Percentiles rank a stretch among this genome's conserved stretches.
Evolutionary conservation across 1,140 invertebrate genomes (phyloP).

Genomic region (Sycobia sp.): DNA sequence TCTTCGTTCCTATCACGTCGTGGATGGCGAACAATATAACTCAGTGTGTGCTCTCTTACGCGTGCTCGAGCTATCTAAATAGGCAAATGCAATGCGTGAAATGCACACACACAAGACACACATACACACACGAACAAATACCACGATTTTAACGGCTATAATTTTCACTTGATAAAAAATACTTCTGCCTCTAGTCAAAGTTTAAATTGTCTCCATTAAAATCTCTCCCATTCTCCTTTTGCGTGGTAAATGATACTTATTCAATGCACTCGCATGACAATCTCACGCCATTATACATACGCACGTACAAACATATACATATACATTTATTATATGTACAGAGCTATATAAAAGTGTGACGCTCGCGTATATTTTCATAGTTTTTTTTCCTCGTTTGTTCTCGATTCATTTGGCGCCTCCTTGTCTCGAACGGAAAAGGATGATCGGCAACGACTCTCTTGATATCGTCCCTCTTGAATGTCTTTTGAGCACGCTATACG

Average conservation of each 20-base stretch:
- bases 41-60: background rate
- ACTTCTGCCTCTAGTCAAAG: constrained; percentile 1
- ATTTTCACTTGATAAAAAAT: constrained; percentile 13
- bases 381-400: constrained; percentile 2
- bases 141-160: background rate
- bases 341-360: constrained; percentile 35
- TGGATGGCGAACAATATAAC: constrained; percentile 6
- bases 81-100: constrained; percentile 16
- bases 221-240: background rate
- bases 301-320: constrained; percentile 39
- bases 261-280: constrained; percentile 24
- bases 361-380: constrained; percentile 26
- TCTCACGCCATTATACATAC: constrained; percentile 33
- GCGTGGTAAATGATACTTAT: constrained; percentile 16
- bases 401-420: constrained; percentile 20
- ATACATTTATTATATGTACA: constrained; percentile 37
- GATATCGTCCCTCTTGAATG: constrained; percentile 22
- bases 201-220: background rate
- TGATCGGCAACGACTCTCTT: constrained; percentile 21
- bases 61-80: background rate
- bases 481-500: background rate
- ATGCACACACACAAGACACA: too few relatives aligned
- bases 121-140: background rate
- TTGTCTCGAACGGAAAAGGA: constrained; percentile 22
- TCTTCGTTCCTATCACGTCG: constrained; percentile 1